These are phyloP conservation scores for Rhimphoctona megacephalus DNA, from an alignment of 2,888 invertebrate species.

Conservation along the genomic window DNA sequence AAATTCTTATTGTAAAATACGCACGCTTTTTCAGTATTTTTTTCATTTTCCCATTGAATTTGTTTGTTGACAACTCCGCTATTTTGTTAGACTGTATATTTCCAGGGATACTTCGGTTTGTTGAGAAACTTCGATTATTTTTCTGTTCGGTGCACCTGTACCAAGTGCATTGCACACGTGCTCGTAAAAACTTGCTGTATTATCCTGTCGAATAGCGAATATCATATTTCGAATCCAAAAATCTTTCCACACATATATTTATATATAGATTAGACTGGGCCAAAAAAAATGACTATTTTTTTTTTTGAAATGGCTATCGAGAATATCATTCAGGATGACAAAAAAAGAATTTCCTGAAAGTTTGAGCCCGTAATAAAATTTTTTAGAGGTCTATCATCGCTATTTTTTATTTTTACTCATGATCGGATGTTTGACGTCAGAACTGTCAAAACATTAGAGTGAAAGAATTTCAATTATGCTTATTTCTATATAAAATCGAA, in stretches of 20 bases:
- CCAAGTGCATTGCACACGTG: background rate
- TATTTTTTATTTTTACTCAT: too few relatives aligned
- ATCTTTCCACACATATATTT: background rate
- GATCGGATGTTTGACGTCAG: too few relatives aligned
- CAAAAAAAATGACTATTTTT: too few relatives aligned
- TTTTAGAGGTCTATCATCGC: too few relatives aligned
- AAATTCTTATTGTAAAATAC: background rate
- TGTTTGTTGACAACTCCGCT: background rate
- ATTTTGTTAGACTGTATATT: background rate
- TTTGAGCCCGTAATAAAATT: too few relatives aligned
- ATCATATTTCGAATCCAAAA: slow-evolving; percentile 4
- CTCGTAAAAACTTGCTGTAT: slow-evolving; percentile 10
- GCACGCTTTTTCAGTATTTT: background rate
- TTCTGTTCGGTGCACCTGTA: background rate
- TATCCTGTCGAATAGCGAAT: slow-evolving; percentile 33
- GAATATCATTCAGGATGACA: too few relatives aligned
- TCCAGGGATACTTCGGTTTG: background rate
- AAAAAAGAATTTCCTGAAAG: too few relatives aligned
- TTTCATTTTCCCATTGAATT: background rate
- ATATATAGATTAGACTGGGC: too few relatives aligned
- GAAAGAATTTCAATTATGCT: too few relatives aligned
- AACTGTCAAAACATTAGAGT: too few relatives aligned
- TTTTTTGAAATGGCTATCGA: too few relatives aligned
- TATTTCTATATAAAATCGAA: too few relatives aligned
- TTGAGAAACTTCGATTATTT: background rate